Evolutionary conservation across 2,113 vertebrate genomes (phyloP).

Genomic region (Nothoprocta perdicaria): DNA sequence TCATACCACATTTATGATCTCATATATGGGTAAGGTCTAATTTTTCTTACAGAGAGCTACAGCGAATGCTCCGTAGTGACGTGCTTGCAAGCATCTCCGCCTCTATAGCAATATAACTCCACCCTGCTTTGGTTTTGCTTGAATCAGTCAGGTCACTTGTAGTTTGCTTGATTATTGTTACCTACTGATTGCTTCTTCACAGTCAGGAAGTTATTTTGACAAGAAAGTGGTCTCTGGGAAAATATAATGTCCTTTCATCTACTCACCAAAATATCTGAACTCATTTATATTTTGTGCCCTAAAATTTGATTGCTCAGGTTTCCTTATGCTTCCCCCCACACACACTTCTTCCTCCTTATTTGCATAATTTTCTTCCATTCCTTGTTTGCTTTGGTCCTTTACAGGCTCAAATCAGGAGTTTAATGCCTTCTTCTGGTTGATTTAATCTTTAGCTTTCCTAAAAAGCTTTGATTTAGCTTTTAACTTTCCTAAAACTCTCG

Average conservation of each 20-base stretch:
- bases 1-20: constrained; percentile 91
- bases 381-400: not conserved
- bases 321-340: not conserved
- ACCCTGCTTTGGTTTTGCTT: constrained; percentile 33
- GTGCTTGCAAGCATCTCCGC: not conserved
- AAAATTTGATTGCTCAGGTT: not conserved
- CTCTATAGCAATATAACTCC: not conserved
- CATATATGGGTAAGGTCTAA: constrained; percentile 81
- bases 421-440: not conserved
- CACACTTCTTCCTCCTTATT: not conserved
- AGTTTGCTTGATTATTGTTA: not conserved
- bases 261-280: not conserved
- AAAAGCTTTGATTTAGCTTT: not conserved
- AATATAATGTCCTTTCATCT: not conserved
- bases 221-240: not conserved
- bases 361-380: not conserved
- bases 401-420: not conserved
- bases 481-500: constrained; percentile 9
- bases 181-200: not conserved
- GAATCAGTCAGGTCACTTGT: not conserved
- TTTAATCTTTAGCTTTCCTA: not conserved
- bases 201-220: not conserved
- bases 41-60: not conserved
- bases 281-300: not conserved
- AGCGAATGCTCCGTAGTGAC: not conserved